Conservation (phyloP, 2,113 vertebrate species). For the Nannobrachium achirus region DNA sequence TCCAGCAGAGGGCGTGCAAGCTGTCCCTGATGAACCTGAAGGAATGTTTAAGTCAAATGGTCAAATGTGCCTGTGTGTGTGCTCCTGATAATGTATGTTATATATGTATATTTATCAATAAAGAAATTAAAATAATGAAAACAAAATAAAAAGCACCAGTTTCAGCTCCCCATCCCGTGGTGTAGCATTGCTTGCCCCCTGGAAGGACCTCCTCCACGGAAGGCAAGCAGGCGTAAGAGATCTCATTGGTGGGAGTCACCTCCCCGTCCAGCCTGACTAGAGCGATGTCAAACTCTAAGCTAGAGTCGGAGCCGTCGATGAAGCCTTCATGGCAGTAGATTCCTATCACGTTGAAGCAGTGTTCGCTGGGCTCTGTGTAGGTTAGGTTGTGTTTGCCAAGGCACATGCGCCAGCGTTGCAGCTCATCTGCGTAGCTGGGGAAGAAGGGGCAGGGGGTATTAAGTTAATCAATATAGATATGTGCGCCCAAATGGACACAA, state of each 20-base stretch:
- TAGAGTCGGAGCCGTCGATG: slow-evolving; percentile 77
- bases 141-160: slow-evolving; percentile 56
- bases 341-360: slow-evolving; percentile 66
- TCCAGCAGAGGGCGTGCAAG: slow-evolving; percentile 59
- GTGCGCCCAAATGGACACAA: background rate
- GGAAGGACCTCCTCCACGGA: slow-evolving; percentile 69
- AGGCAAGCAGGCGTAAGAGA: slow-evolving; percentile 78
- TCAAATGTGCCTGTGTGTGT: too few relatives aligned
- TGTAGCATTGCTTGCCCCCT: slow-evolving; percentile 74
- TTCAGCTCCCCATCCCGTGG: slow-evolving; percentile 82
- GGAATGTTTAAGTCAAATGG: too few relatives aligned
- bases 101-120: too few relatives aligned
- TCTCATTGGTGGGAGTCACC: slow-evolving; percentile 53
- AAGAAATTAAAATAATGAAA: too few relatives aligned
- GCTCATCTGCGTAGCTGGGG: slow-evolving; percentile 78
- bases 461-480: slow-evolving; percentile 3
- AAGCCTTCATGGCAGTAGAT: slow-evolving; percentile 79
- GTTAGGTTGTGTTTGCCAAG: slow-evolving; percentile 83
- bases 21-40: background rate
- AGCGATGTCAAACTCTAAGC: slow-evolving; percentile 80
- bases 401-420: slow-evolving; percentile 81
- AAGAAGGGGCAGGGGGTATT: background rate
- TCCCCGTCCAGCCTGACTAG: slow-evolving; percentile 76
- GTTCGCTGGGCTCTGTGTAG: slow-evolving; percentile 63
- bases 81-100: too few relatives aligned